phyloP scores from a whole-genome alignment of 2,797 vertebrate species.

The Fundulus diaphanus region DNA sequence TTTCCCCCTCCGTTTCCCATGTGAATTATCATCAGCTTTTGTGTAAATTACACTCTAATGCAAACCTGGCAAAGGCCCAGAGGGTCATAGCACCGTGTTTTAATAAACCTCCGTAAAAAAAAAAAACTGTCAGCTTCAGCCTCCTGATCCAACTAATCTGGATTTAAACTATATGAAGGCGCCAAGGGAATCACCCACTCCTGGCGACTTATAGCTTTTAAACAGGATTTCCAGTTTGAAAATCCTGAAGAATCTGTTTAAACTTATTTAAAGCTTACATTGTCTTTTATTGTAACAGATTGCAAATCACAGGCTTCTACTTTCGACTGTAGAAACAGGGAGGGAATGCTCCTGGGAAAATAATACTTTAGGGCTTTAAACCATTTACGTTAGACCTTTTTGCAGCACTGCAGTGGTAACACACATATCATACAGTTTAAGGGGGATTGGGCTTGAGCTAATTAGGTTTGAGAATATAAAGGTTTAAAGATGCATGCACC shows the following conservation, averaged over 20 bases:
- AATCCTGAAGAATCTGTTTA: background rate
- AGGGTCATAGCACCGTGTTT: background rate
- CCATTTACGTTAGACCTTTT: background rate
- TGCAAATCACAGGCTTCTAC: background rate
- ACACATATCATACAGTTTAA: background rate
- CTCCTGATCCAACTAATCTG: background rate
- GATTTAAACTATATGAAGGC: background rate
- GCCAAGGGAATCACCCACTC: background rate
- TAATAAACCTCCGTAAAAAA: background rate
- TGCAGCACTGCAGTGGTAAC: background rate
- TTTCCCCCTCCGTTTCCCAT: background rate
- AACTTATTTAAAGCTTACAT: background rate
- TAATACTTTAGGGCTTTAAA: background rate
- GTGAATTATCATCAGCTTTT: background rate
- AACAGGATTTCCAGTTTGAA: background rate
- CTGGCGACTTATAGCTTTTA: background rate
- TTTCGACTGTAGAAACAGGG: background rate
- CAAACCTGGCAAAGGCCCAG: background rate
- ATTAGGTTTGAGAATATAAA: slow-evolving; percentile 1
- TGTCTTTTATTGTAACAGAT: background rate
- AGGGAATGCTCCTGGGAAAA: background rate
- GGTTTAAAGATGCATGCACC: background rate
- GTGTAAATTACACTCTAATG: background rate
- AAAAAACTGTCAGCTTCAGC: background rate
- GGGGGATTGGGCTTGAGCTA: background rate